Evolutionary conservation across 2,888 invertebrate species (phyloP).

Genomic region (Acanthosepion esculentum): DNA sequence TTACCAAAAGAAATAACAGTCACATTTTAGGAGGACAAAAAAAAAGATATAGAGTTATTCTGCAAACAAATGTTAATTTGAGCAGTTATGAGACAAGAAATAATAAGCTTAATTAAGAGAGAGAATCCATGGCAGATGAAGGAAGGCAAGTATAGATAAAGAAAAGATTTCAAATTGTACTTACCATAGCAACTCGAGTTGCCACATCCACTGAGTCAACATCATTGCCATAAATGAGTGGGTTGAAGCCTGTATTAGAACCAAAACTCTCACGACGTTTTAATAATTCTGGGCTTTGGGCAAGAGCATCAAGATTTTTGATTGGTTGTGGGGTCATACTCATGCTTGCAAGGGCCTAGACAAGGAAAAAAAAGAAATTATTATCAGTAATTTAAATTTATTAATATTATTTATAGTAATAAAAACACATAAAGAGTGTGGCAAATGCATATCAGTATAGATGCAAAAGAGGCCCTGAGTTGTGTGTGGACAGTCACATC

Average conservation of each 20-base stretch:
- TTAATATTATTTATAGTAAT: neutral
- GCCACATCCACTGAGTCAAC: constrained; percentile 99
- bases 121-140: neutral
- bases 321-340: constrained; percentile 79
- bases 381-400: neutral
- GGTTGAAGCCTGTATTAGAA: constrained; percentile 80
- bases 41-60: neutral
- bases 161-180: constrained; percentile 52
- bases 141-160: neutral
- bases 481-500: too few relatives aligned
- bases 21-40: neutral
- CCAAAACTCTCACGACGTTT: constrained; percentile 71
- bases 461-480: too few relatives aligned
- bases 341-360: constrained; percentile 86
- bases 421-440: neutral
- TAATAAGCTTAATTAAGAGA: neutral
- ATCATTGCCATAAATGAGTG: constrained; percentile 84
- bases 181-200: constrained; percentile 96
- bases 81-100: neutral
- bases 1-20: neutral
- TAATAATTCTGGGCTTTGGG: constrained; percentile 73
- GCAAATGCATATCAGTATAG: too few relatives aligned
- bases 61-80: neutral
- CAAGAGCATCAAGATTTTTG: constrained; percentile 76
- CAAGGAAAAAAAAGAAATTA: constrained; percentile 55